Conservation (phyloP, 2,888 invertebrate genomes). For the Phoenoteleia sp. region DNA sequence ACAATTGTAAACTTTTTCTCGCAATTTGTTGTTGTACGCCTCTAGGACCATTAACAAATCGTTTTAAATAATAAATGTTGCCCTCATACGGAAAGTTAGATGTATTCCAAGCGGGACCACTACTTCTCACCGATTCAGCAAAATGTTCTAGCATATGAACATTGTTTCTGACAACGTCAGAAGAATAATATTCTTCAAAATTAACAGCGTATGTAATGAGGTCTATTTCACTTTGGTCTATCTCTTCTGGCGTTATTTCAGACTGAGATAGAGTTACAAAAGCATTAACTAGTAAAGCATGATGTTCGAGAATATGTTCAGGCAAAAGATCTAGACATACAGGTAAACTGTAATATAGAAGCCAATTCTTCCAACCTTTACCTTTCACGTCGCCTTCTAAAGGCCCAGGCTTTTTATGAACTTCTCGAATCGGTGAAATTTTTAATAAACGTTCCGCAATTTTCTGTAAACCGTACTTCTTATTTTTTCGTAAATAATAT, state of each 20-base stretch:
- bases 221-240: too few species aligned
- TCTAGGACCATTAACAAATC: constrained; percentile 11
- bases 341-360: not conserved
- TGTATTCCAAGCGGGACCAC: constrained; percentile 11
- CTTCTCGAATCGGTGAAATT: constrained; percentile 11
- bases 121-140: constrained; percentile 16
- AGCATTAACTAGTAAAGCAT: too few species aligned
- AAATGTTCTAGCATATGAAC: constrained; percentile 37
- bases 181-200: constrained; percentile 12
- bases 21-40: constrained; percentile 18
- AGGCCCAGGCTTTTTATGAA: constrained; percentile 15
- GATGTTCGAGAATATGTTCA: not conserved
- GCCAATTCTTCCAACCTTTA: constrained; percentile 25
- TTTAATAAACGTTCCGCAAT: constrained; percentile 5
- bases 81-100: constrained; percentile 16
- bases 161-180: not conserved
- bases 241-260: too few species aligned
- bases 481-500: not conserved
- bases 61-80: constrained; percentile 17
- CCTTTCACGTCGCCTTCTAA: too few species aligned
- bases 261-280: too few species aligned
- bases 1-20: too few species aligned
- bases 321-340: constrained; percentile 13
- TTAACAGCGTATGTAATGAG: too few species aligned
- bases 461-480: not conserved